phyloP scores from a whole-genome alignment of 2,113 vertebrate species.

The Struthio camelus region DNA sequence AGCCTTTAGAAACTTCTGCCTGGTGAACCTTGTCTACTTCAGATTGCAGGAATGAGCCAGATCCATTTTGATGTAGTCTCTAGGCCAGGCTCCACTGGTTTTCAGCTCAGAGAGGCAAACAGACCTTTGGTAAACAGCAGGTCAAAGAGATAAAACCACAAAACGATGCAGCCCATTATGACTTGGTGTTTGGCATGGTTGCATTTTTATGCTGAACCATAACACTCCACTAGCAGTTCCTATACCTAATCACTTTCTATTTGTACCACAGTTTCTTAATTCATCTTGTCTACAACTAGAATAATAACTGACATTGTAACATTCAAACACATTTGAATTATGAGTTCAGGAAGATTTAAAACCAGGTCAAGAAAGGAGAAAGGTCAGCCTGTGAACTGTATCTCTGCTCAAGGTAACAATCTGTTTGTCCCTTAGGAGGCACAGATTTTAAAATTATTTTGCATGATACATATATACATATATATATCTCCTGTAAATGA shows the following conservation, averaged over 20 bases:
- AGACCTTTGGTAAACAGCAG: not conserved
- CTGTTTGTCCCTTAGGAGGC: constrained; percentile 13
- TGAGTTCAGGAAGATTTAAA: constrained; percentile 3
- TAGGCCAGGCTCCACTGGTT: not conserved
- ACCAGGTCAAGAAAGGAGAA: constrained; percentile 20
- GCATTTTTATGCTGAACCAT: not conserved
- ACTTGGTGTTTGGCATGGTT: not conserved
- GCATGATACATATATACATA: not conserved
- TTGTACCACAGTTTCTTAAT: not conserved
- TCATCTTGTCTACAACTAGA: not conserved
- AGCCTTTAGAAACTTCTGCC: too few species aligned
- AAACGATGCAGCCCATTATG: not conserved
- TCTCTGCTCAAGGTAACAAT: constrained; percentile 24
- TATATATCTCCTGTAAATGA: constrained; percentile 38
- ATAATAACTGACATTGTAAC: not conserved
- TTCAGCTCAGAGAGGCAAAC: not conserved
- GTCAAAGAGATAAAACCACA: not conserved
- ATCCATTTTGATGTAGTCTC: not conserved
- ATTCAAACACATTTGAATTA: not conserved
- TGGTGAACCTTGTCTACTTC: not conserved
- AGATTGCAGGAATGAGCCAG: not conserved
- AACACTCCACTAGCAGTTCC: not conserved
- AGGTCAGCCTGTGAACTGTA: not conserved
- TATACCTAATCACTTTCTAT: not conserved
- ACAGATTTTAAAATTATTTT: constrained; percentile 48